Conservation (phyloP, 2,888 invertebrate genomes). For the Pseudococcus longispinus region DNA sequence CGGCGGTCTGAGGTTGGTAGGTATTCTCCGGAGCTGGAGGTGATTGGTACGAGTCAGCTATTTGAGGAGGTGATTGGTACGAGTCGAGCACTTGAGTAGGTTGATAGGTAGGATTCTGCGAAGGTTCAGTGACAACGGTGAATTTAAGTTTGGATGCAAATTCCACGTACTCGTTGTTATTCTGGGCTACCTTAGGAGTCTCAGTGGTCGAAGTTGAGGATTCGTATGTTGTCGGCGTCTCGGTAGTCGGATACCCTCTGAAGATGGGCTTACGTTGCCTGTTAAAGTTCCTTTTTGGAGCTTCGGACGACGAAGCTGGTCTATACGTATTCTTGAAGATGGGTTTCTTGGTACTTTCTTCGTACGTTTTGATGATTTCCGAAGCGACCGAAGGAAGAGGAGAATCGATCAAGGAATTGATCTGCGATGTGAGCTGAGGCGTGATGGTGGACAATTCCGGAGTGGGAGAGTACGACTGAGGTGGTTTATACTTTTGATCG, state of each 20-base stretch:
- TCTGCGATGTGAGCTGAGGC: slow-evolving; percentile 68
- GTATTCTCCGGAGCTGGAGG: slow-evolving; percentile 17
- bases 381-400: slow-evolving; percentile 36
- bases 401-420: slow-evolving; percentile 66
- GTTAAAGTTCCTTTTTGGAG: slow-evolving; percentile 62
- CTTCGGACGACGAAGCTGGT: slow-evolving; percentile 51
- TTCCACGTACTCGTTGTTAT: slow-evolving; percentile 44
- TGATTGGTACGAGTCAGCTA: neutral
- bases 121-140: neutral
- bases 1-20: neutral
- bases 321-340: slow-evolving; percentile 52
- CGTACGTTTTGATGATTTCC: slow-evolving; percentile 48
- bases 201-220: slow-evolving; percentile 32
- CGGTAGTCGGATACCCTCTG: slow-evolving; percentile 61
- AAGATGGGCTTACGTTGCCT: slow-evolving; percentile 60
- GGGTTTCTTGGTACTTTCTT: slow-evolving; percentile 51
- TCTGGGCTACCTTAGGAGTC: neutral
- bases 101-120: slow-evolving; percentile 20
- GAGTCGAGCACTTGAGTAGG: neutral
- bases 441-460: slow-evolving; percentile 68
- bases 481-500: slow-evolving; percentile 53
- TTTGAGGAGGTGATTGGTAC: neutral
- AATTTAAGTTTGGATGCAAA: slow-evolving; percentile 48
- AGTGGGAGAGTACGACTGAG: slow-evolving; percentile 63
- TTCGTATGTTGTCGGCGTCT: neutral